Evolutionary conservation across 2,797 vertebrate species (phyloP), one percentile per base, ranked within the genome.

Genomic region (Mareca strepera): DNA sequence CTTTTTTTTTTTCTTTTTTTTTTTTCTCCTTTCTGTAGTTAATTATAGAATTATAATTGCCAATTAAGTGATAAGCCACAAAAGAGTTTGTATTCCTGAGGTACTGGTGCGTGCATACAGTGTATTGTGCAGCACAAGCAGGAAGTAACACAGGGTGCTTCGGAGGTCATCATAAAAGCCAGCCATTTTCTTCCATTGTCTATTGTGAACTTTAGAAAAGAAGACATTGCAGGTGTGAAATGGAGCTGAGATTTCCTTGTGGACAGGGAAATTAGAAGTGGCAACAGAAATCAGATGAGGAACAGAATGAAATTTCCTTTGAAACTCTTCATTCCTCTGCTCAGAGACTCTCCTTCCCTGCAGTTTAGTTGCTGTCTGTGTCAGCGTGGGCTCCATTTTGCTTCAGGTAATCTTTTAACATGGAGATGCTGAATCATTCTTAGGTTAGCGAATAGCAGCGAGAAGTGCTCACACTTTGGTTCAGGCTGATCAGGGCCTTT

Each of bases 1-100:
- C 50, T 92, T 85, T 85, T 85, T 85, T 13, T 56, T 92, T 85
- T 87, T 79, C 55, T 48, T 56, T 92, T 87, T 85, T 85, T 85
- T 83, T 60, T 50, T 56, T 93, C 33, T 92, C 86, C 80, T 83
- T 60, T 50, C 72, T 92, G 70, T 92, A 86, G 52, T 76, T 96
- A 94, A 96, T 96, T 92, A 96, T 95, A 95, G 87, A 53, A 86
- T 92, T 96, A 70, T 96, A 97, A 97, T 95, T 96, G 76, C 76
- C 95, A 97, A 86, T 93, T 97, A 96, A 95, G 88, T 63, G 91
- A 88, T 93, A 84, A 96, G 62, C 50, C 86, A 73, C 69, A 92
- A 80, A 72, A 97, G 88, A 89, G 20, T 89, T 70, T 64, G 43
- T 88, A 63, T 93, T 95, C 88, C 86, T 90, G 70, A 93, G 44